Evolutionary conservation across 1,140 invertebrate genomes (phyloP).

Genomic region (Lucilia sericata): DNA sequence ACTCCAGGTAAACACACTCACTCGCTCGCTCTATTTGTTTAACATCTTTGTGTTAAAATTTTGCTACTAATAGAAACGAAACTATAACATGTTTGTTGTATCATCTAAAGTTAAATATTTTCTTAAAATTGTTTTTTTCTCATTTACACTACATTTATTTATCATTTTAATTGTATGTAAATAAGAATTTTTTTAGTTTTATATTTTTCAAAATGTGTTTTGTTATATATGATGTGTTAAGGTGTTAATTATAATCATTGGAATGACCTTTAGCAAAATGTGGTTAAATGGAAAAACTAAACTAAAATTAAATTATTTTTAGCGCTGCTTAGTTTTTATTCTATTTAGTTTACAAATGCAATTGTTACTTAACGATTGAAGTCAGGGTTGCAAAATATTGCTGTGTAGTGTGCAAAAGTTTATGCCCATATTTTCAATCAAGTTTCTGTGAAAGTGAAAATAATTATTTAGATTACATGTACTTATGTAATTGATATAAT

Average conservation of each 20-base stretch:
- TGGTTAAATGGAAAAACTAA: neutral
- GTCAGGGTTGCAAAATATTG: too few relatives aligned
- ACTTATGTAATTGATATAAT: too few relatives aligned
- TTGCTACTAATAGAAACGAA: neutral
- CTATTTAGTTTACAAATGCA: neutral
- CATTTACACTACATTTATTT: neutral
- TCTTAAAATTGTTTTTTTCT: neutral
- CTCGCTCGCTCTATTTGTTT: neutral
- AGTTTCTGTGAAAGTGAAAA: too few relatives aligned
- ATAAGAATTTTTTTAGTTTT: neutral
- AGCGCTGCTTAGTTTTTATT: too few relatives aligned
- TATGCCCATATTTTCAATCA: too few relatives aligned
- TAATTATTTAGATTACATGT: too few relatives aligned
- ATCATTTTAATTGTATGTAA: neutral
- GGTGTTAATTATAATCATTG: conserved; percentile 21
- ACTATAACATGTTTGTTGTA: neutral
- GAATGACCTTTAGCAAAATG: conserved; percentile 15
- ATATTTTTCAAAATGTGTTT: neutral
- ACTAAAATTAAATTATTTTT: neutral
- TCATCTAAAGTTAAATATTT: neutral
- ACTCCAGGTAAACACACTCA: neutral
- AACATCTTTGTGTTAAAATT: conserved; percentile 14
- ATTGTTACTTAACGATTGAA: neutral
- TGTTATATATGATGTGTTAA: neutral
- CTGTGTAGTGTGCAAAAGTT: too few relatives aligned